Evolutionary conservation across 2,797 vertebrate genomes (phyloP).

Genomic region (Peromyscus aztecus): DNA sequence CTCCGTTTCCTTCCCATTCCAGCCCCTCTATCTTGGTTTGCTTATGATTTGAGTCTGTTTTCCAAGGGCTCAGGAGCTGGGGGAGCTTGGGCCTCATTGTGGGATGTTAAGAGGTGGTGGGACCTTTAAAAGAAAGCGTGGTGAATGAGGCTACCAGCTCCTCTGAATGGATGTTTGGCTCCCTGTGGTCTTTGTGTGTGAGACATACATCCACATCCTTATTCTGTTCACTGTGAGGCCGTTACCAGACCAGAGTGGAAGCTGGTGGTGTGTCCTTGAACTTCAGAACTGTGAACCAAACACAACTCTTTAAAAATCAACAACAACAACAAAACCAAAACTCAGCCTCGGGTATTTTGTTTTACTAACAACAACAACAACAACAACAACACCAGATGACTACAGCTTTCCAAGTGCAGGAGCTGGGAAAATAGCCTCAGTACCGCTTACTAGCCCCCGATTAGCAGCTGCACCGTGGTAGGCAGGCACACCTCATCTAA

Average conservation of each 20-base stretch:
- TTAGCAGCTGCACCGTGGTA: not conserved
- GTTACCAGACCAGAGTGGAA: not conserved
- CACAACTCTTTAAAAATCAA: not conserved
- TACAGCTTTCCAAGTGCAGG: not conserved
- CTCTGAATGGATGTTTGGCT: not conserved
- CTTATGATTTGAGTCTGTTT: not conserved
- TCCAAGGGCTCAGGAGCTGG: too few relatives aligned
- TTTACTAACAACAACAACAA: not conserved
- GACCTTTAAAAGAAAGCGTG: not conserved
- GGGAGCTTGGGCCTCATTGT: not conserved
- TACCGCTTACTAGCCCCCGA: not conserved
- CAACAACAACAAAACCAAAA: not conserved
- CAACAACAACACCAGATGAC: not conserved
- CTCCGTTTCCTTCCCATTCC: not conserved
- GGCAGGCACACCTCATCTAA: rapidly evolving
- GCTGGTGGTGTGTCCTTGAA: not conserved
- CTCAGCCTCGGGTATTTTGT: not conserved
- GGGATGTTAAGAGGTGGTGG: not conserved
- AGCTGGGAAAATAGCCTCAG: not conserved
- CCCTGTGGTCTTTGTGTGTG: not conserved
- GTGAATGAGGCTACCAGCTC: not conserved
- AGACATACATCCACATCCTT: not conserved
- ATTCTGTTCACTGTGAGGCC: too few relatives aligned
- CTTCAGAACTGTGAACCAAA: not conserved
- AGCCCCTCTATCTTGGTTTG: not conserved